These are phyloP conservation scores for Heliconius aoede DNA, from an alignment of 2,888 invertebrate species.

Conservation along the genomic window DNA sequence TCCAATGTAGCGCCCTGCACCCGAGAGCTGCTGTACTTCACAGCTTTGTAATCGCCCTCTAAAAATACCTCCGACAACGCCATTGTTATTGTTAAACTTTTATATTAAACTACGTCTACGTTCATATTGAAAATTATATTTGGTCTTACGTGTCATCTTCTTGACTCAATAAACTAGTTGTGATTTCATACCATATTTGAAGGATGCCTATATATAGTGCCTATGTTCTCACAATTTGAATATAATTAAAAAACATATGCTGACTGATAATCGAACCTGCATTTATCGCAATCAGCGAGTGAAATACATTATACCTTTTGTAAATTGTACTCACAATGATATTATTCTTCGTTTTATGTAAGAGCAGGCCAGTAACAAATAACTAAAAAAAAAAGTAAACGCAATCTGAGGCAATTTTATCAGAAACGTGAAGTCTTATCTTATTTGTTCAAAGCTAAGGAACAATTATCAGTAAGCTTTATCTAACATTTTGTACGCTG, in stretches of 20 bases:
- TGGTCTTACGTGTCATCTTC: background rate
- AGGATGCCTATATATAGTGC: background rate
- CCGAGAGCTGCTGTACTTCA: constrained; percentile 63
- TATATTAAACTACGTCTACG: constrained; percentile 24
- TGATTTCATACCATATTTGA: background rate
- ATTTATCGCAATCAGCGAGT: too few species aligned
- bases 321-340: background rate
- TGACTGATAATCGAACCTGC: too few species aligned
- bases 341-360: background rate
- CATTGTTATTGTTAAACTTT: constrained; percentile 40
- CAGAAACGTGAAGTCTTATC: constrained; percentile 64
- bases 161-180: too few species aligned
- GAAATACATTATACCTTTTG: background rate
- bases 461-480: constrained; percentile 62
- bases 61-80: constrained; percentile 51
- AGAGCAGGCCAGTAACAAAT: background rate
- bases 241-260: too few species aligned
- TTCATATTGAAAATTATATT: constrained; percentile 19
- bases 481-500: constrained; percentile 57
- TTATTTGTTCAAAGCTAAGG: constrained; percentile 48
- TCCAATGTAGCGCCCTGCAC: constrained; percentile 73
- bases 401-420: constrained; percentile 62
- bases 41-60: constrained; percentile 60
- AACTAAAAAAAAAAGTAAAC: constrained; percentile 14
- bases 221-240: too few species aligned